Percentiles rank a stretch among this genome's conserved stretches.
These are phyloP conservation scores for Platygyra sinensis DNA, from an alignment of 64 coral and sea anemone species.

Conservation along the genomic window DNA sequence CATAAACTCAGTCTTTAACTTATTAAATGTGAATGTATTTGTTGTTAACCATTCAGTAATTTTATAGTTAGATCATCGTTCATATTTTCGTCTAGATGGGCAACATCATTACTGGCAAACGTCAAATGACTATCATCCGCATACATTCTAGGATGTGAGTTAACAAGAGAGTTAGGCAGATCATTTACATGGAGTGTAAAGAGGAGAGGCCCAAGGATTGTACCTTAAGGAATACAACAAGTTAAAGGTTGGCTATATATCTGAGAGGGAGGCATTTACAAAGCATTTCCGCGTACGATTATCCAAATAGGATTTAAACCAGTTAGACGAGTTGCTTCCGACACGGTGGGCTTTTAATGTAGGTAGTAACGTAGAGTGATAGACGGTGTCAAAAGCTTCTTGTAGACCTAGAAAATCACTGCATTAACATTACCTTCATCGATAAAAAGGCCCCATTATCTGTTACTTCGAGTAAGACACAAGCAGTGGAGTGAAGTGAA, in stretches of 20 bases:
- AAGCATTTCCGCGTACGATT: constrained; percentile 52
- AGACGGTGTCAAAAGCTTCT: constrained; percentile 49
- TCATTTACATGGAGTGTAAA: constrained; percentile 55
- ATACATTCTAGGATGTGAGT: constrained; percentile 50
- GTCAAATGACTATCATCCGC: constrained; percentile 40
- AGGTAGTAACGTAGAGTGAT: constrained; percentile 47
- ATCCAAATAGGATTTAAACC: constrained; percentile 21
- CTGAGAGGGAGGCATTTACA: constrained; percentile 33
- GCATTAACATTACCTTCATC: constrained; percentile 11
- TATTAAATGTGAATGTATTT: too few species aligned
- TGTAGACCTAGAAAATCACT: constrained; percentile 4
- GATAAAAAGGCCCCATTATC: constrained; percentile 23
- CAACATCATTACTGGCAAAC: constrained; percentile 15
- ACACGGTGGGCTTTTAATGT: constrained; percentile 4
- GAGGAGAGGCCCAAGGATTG: constrained; percentile 40
- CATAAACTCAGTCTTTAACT: too few species aligned
- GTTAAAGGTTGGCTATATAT: constrained; percentile 3
- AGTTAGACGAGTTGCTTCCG: constrained; percentile 1
- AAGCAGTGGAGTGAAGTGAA: not conserved
- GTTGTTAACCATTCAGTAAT: too few species aligned
- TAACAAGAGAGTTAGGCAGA: constrained; percentile 33
- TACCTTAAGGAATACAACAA: constrained; percentile 47
- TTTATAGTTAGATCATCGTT: not conserved
- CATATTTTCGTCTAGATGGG: not conserved
- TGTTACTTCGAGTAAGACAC: constrained; percentile 25